Conservation (phyloP, 2,888 invertebrate species). For the Teleogryllus oceanicus region DNA sequence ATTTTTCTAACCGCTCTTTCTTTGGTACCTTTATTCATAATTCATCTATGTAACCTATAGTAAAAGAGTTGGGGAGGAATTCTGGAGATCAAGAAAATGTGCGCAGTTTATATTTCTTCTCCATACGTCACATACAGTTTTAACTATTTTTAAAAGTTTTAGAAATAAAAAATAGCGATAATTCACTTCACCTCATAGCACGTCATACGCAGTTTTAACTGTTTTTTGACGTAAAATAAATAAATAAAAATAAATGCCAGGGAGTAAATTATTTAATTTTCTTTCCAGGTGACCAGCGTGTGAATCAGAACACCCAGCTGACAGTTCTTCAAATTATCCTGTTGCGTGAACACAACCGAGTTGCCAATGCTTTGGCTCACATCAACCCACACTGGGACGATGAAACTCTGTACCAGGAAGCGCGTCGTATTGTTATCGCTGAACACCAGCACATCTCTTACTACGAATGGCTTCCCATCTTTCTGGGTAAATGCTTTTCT, state of each 20-base stretch:
- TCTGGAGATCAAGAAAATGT: too few species aligned
- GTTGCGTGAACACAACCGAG: constrained; percentile 75
- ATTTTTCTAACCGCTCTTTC: too few species aligned
- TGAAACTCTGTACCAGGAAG: constrained; percentile 68
- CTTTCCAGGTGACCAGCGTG: constrained; percentile 65
- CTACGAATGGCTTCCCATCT: constrained; percentile 73
- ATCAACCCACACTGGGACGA: constrained; percentile 75
- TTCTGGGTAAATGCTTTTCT: constrained; percentile 57
- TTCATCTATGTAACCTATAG: not conserved
- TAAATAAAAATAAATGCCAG: not conserved
- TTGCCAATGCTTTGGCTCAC: constrained; percentile 59
- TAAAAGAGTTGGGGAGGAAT: not conserved
- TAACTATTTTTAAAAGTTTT: not conserved
- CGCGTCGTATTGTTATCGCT: constrained; percentile 69
- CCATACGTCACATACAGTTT: too few species aligned
- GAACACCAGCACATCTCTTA: constrained; percentile 76
- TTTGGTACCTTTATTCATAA: not conserved
- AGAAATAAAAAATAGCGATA: not conserved
- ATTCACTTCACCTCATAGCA: too few species aligned
- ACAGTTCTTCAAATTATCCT: constrained; percentile 70
- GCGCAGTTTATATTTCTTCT: too few species aligned
- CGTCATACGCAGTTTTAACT: too few species aligned
- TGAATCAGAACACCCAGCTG: constrained; percentile 73
- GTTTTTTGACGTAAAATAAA: too few species aligned
- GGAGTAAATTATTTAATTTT: not conserved